Conservation (phyloP, 2,888 invertebrate species). For the Empis stercorea region DNA sequence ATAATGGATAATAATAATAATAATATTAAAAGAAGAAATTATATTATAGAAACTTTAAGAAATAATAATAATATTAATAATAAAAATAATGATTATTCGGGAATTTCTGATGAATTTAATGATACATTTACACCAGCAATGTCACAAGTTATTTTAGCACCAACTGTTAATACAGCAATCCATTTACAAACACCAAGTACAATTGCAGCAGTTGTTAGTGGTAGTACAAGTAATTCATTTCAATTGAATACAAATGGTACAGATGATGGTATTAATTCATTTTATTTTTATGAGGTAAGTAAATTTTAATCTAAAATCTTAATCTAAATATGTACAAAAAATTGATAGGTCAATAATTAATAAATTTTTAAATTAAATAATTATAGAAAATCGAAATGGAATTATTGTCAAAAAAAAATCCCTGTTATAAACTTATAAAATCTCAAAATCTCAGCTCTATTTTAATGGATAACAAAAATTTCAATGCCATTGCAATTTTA, state of each 20-base stretch:
- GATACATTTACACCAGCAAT: conserved; percentile 25
- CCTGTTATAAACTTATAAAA: too few species aligned
- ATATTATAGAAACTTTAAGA: conserved; percentile 11
- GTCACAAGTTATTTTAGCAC: conserved; percentile 28
- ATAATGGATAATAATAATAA: conserved; percentile 1
- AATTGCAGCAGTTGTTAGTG: conserved; percentile 11
- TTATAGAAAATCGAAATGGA: too few species aligned
- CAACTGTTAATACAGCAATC: conserved; percentile 25
- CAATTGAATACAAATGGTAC: background rate
- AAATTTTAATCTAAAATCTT: too few species aligned
- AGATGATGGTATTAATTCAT: conserved; percentile 26
- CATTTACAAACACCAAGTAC: conserved; percentile 32
- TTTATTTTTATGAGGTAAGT: conserved; percentile 36
- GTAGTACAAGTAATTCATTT: background rate
- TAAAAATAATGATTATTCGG: background rate
- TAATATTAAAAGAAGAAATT: background rate
- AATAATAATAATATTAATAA: background rate
- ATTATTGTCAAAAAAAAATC: too few species aligned
- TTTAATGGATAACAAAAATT: too few species aligned
- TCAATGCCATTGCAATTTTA: too few species aligned
- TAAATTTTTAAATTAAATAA: too few species aligned
- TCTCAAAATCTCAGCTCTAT: too few species aligned
- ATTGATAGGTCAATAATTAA: too few species aligned
- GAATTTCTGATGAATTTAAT: conserved; percentile 16
- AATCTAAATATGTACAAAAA: too few species aligned